Conservation (phyloP, 2,113 vertebrate species). For the Xenopus borealis region DNA sequence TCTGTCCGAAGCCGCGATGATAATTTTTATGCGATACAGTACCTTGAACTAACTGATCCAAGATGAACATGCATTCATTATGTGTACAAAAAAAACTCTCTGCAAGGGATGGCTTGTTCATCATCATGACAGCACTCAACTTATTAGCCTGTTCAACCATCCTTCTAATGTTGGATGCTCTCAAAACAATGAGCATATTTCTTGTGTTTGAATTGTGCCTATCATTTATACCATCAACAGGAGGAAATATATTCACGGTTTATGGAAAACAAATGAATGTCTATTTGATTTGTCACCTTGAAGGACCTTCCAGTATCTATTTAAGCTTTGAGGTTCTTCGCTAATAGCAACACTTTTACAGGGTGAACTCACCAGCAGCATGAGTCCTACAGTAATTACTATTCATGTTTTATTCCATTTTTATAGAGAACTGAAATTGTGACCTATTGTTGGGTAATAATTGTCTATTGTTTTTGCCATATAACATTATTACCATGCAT, state of each 20-base stretch:
- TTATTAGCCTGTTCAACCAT: constrained; percentile 20
- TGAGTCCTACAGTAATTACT: no score
- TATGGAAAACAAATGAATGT: constrained; percentile 38
- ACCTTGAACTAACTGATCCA: constrained; percentile 38
- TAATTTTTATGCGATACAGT: constrained; percentile 23
- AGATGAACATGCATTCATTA: constrained; percentile 28
- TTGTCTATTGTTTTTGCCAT: no score
- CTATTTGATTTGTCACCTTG: constrained; percentile 33
- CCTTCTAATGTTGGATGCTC: constrained; percentile 29
- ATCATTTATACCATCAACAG: constrained; percentile 37
- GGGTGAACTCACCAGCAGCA: no score
- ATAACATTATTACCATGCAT: no score
- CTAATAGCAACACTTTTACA: no score
- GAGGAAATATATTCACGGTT: constrained; percentile 38
- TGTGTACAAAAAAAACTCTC: constrained; percentile 7
- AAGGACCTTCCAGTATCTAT: constrained; percentile 29
- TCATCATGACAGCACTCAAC: constrained; percentile 40
- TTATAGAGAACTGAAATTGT: no score
- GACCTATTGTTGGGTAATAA: no score
- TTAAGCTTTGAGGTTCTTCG: no score
- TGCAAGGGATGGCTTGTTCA: constrained; percentile 31
- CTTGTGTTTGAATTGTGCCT: constrained; percentile 28
- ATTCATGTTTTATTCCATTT: no score
- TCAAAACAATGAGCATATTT: constrained; percentile 38
- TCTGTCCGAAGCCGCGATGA: background rate